A percentile compares a stretch with the other conserved stretches of the same genome.
Conservation (phyloP, 2,113 vertebrate species). For the Zosterops lateralis region DNA sequence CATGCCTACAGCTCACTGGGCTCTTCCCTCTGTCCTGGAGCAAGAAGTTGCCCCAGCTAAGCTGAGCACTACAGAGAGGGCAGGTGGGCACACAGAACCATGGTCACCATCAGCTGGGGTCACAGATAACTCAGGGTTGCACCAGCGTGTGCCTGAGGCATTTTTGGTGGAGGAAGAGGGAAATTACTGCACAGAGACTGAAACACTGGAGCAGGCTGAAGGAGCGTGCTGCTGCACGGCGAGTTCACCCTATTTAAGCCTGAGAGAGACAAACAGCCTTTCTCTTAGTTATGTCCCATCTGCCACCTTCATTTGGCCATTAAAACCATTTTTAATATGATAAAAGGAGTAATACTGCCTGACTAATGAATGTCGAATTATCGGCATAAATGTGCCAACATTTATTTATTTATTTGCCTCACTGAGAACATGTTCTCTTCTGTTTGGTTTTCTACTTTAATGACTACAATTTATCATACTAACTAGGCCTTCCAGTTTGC, state of each 20-base stretch:
- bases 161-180: neutral
- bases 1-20: neutral
- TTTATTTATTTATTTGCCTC: conserved; percentile 55
- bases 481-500: conserved; percentile 26
- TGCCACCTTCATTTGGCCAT: conserved; percentile 24
- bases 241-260: neutral
- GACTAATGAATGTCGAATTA: conserved; percentile 44
- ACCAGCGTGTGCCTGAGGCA: neutral
- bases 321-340: neutral
- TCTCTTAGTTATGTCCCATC: conserved; percentile 5
- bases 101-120: accelerated
- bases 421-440: conserved; percentile 21
- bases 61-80: neutral
- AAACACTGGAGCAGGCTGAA: neutral
- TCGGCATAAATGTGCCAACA: neutral
- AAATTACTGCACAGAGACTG: neutral
- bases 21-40: neutral
- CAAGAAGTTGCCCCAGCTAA: neutral
- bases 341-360: conserved; percentile 22
- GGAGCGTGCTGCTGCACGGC: accelerated
- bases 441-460: conserved; percentile 42
- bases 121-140: neutral
- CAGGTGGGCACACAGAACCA: neutral
- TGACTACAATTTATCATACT: conserved; percentile 48
- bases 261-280: neutral